These are phyloP conservation scores for Pararge aegeria DNA, from an alignment of 1,140 invertebrate species.

Conservation along the genomic window DNA sequence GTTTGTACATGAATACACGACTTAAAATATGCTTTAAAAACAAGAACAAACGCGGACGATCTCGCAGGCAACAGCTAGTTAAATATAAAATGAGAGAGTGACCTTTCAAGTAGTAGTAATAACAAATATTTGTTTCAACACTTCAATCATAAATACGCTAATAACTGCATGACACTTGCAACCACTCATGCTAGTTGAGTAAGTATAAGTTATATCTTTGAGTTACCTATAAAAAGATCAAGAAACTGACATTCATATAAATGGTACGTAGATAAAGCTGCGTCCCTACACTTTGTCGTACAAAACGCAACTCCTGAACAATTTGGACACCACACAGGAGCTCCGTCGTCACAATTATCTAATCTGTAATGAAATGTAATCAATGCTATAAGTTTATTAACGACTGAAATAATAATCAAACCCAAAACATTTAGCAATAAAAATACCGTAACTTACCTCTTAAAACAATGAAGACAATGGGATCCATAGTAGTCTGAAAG, in stretches of 20 bases:
- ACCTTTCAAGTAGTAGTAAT: too few relatives aligned
- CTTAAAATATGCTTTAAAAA: too few relatives aligned
- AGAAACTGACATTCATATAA: slow-evolving; percentile 90
- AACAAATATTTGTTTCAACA: too few relatives aligned
- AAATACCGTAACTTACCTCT: too few relatives aligned
- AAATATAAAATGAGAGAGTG: too few relatives aligned
- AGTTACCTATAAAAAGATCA: slow-evolving; percentile 84
- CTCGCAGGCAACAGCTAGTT: too few relatives aligned
- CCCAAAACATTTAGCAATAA: too few relatives aligned
- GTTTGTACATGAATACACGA: too few relatives aligned
- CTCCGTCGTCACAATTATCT: slow-evolving; percentile 70
- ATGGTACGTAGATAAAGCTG: slow-evolving; percentile 87
- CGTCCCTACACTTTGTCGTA: slow-evolving; percentile 83
- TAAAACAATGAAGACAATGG: slow-evolving; percentile 92
- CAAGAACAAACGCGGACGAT: too few relatives aligned
- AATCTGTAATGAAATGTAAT: slow-evolving; percentile 34
- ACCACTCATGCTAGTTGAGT: neutral
- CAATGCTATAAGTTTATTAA: too few relatives aligned
- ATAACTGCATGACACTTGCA: too few relatives aligned
- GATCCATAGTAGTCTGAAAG: slow-evolving; percentile 85
- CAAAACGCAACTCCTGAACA: slow-evolving; percentile 91
- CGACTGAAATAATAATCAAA: neutral
- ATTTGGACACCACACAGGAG: slow-evolving; percentile 86
- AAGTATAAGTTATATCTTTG: neutral
- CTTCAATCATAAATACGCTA: too few relatives aligned